Conservation (phyloP, 1,140 invertebrate species). For the Drosophila jambulina region DNA sequence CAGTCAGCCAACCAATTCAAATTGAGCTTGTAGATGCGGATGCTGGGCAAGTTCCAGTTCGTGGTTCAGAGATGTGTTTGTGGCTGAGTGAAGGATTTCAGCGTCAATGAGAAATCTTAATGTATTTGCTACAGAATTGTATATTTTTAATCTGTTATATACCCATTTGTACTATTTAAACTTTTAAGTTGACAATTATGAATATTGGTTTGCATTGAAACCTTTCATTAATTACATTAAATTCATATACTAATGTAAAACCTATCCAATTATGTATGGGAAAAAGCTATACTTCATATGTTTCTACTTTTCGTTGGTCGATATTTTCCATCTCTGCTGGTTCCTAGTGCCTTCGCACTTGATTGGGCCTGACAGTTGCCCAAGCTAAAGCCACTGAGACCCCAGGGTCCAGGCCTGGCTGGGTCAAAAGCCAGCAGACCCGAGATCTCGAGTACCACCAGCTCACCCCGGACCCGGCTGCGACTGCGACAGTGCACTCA, state of each 20-base stretch:
- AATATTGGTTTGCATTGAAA: not conserved
- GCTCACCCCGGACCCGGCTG: conserved; percentile 15
- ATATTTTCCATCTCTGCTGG: conserved; percentile 19
- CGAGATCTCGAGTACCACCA: conserved; percentile 6
- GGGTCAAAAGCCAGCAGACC: conserved; percentile 65
- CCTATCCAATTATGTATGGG: not conserved
- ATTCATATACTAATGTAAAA: not conserved
- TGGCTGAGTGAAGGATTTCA: not conserved
- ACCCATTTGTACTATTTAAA: not conserved
- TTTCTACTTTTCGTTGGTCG: not conserved
- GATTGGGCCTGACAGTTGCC: conserved; percentile 76
- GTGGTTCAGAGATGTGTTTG: conserved; percentile 29
- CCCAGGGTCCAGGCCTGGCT: conserved; percentile 28
- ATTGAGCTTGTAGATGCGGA: conserved; percentile 10
- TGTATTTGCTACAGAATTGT: not conserved
- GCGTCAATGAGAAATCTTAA: not conserved
- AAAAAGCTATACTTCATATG: not conserved
- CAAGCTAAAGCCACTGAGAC: conserved; percentile 53
- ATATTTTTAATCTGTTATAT: not conserved
- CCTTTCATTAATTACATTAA: not conserved
- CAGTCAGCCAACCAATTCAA: conserved; percentile 25
- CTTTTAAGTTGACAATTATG: not conserved
- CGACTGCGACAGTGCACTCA: conserved; percentile 42
- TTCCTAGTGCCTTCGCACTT: conserved; percentile 64
- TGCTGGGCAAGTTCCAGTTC: conserved; percentile 3